Evolutionary conservation across 1,140 invertebrate genomes (phyloP).

Genomic region (Armadillidium nasatum): DNA sequence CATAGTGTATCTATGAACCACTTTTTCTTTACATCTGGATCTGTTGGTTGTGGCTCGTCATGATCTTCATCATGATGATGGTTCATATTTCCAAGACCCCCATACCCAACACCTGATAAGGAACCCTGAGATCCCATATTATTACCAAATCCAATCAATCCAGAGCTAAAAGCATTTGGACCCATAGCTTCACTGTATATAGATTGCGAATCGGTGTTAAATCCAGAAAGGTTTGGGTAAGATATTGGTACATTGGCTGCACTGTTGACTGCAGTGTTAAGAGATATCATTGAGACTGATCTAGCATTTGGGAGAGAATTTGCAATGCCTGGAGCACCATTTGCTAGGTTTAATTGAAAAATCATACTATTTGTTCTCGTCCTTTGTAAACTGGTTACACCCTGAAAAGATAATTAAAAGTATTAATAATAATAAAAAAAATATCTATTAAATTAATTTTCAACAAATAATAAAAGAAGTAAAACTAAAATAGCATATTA

Average conservation of each 20-base stretch:
- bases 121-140: slow-evolving; percentile 27
- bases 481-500: no score
- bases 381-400: slow-evolving; percentile 10
- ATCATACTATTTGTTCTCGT: slow-evolving; percentile 41
- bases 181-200: slow-evolving; percentile 40
- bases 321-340: neutral
- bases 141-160: slow-evolving; percentile 21
- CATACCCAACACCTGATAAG: slow-evolving; percentile 12
- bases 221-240: slow-evolving; percentile 37
- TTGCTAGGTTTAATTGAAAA: slow-evolving; percentile 38
- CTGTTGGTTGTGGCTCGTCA: slow-evolving; percentile 28
- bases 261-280: slow-evolving; percentile 33
- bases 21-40: slow-evolving; percentile 32
- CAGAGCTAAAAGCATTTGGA: slow-evolving; percentile 12
- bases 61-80: slow-evolving; percentile 8
- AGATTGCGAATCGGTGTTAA: slow-evolving; percentile 37
- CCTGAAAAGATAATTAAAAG: neutral
- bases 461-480: no score
- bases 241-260: slow-evolving; percentile 24
- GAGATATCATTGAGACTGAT: slow-evolving; percentile 41
- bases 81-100: neutral
- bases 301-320: slow-evolving; percentile 15
- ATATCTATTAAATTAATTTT: no score
- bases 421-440: no score
- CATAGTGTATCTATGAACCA: slow-evolving; percentile 37